Conservation (phyloP, 2,113 vertebrate species). For the Ictalurus punctatus region DNA sequence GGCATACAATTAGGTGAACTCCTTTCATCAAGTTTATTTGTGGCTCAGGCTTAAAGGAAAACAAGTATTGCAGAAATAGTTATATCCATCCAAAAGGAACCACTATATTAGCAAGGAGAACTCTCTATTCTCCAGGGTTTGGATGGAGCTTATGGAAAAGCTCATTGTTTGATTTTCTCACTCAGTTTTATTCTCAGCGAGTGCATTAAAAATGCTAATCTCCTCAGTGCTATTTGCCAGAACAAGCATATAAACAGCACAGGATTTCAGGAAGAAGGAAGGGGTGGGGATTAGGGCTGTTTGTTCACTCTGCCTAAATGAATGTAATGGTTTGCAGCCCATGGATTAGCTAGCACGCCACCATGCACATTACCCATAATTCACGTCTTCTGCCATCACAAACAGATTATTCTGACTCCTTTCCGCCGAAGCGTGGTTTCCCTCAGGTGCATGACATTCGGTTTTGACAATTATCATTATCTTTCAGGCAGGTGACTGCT, state of each 20-base stretch:
- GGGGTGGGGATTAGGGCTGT: constrained; percentile 11
- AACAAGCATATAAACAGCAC: constrained; percentile 49
- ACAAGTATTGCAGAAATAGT: constrained; percentile 21
- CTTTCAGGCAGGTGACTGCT: constrained; percentile 12
- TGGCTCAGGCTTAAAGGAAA: constrained; percentile 5
- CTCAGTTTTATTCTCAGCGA: constrained; percentile 40
- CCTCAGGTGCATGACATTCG: background rate
- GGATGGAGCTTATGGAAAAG: constrained; percentile 11
- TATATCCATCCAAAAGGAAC: constrained; percentile 16
- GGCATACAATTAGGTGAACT: background rate
- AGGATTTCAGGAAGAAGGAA: constrained; percentile 22
- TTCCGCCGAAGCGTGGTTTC: constrained; percentile 9
- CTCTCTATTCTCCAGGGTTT: background rate
- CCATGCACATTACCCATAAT: constrained; percentile 1
- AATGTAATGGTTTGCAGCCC: constrained; percentile 39
- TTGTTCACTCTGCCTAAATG: constrained; percentile 45
- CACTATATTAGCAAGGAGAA: background rate
- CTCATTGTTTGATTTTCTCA: constrained; percentile 29
- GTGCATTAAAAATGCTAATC: constrained; percentile 56
- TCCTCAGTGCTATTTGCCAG: constrained; percentile 46
- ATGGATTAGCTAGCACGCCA: constrained; percentile 16
- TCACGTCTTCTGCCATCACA: constrained; percentile 24
- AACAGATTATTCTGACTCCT: constrained; percentile 30
- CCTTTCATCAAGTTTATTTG: constrained; percentile 20
- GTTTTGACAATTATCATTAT: constrained; percentile 23